These are phyloP conservation scores for Megaceryle torquata DNA, from an alignment of 2,113 vertebrate species.

Conservation along the genomic window DNA sequence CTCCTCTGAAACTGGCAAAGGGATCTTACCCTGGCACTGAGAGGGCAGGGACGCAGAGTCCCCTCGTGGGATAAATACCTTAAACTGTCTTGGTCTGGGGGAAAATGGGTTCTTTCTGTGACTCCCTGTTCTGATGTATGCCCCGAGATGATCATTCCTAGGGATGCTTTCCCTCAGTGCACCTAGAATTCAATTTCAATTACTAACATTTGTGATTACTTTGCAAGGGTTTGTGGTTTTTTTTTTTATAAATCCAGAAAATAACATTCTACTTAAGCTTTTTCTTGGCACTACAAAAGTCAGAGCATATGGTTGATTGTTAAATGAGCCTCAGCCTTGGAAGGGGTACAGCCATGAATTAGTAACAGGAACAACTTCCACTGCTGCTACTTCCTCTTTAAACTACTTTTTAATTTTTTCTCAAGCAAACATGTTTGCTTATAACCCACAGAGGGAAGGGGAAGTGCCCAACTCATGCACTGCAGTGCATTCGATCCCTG, in stretches of 20 bases:
- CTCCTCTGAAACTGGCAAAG: not conserved
- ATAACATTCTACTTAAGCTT: slow-evolving; percentile 16
- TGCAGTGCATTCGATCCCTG: not conserved
- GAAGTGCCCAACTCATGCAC: not conserved
- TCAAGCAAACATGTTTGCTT: not conserved
- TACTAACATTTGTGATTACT: not conserved
- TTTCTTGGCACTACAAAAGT: slow-evolving; percentile 17
- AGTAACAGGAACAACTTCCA: not conserved
- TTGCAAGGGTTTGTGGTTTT: not conserved
- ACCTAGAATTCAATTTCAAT: not conserved
- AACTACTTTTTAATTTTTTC: not conserved
- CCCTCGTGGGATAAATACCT: not conserved
- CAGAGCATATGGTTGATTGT: slow-evolving; percentile 45
- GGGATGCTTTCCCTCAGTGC: not conserved
- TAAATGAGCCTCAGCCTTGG: slow-evolving; percentile 58
- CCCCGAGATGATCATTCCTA: not conserved
- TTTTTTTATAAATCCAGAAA: slow-evolving; percentile 3
- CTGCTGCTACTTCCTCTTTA: not conserved
- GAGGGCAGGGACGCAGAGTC: not conserved
- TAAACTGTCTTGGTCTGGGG: not conserved
- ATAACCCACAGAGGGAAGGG: not conserved
- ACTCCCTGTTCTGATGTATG: not conserved
- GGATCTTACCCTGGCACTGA: not conserved
- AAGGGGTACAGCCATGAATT: not conserved
- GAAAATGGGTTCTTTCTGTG: not conserved